Evolutionary conservation across 2,888 invertebrate genomes (phyloP), one percentile per base, ranked within the genome.

Genomic region (Cryptocheilus praepositus): DNA sequence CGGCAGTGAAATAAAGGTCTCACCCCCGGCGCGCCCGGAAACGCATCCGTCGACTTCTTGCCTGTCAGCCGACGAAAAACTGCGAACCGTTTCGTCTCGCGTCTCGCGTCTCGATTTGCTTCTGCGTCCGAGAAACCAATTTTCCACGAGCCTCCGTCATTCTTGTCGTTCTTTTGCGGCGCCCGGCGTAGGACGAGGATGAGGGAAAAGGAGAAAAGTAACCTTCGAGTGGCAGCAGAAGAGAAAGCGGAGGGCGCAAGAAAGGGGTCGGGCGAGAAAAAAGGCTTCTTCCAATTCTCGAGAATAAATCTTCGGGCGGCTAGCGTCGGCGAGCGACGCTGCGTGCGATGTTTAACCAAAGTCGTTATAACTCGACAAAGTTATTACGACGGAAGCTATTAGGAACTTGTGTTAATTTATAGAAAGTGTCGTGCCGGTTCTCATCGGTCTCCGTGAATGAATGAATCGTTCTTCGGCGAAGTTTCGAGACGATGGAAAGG

Each of bases 381-480:
- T 72, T 76, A 71, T 69, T 66, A 71, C 63, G 61, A 56, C 61
- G 46, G 36, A 43, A 22, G 74, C 72, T 69, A 73, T 73, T 72
- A 74, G 62, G 67, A 76, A 71, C 74, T 76, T 74, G 63, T 71
- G 65, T 73, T 74, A 74, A 76, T 76, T 69, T 66, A 71, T 76
- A 74, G 66, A 71, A 76, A 75, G 64, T 73, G 69, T 72, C 71
- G 55, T 56, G 65, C 49, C 61, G 25, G 57, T 55, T 61, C 51
- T 66, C 65, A 53, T 45, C 45, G 57, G 51, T 55, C 52, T 70
- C 61, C 58, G 44, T 15, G 55, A 51, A 52, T 21, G 52, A 56
- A 55, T 36, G 55, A 55, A 36, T 19, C 21, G 56, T 56, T 56
- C 44, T 18, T 43, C 2, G 44, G 49, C 16, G 49, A 49, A 49